Evolutionary conservation across 2,888 invertebrate species (phyloP).

Genomic region (Eupeodes latifasciatus): DNA sequence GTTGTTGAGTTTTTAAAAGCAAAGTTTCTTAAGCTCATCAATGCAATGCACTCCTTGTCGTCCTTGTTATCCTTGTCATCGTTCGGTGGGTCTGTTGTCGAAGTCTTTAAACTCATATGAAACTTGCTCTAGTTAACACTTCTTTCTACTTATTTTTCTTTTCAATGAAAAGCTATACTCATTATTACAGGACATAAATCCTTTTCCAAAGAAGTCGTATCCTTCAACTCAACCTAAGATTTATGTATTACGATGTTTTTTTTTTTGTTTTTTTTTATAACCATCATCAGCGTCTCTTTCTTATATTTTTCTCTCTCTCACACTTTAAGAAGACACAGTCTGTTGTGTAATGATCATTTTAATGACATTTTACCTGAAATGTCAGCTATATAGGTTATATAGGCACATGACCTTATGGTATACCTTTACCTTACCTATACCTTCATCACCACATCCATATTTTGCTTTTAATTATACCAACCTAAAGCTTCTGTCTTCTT

Average conservation of each 20-base stretch:
- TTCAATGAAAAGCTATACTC: neutral
- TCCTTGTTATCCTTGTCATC: neutral
- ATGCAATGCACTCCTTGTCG: neutral
- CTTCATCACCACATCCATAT: neutral
- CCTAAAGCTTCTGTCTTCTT: neutral
- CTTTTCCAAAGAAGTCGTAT: neutral
- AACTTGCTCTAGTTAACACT: neutral
- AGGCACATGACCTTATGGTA: neutral
- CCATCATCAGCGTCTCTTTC: no score
- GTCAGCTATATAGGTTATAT: neutral
- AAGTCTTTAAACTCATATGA: neutral
- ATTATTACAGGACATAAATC: constrained; percentile 1
- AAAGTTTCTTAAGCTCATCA: neutral
- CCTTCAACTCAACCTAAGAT: neutral
- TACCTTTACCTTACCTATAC: no score
- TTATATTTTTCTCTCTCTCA: no score
- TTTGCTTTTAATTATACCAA: constrained; percentile 8
- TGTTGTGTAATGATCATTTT: neutral
- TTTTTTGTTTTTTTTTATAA: no score
- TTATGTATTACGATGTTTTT: neutral
- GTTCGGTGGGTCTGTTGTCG: no score
- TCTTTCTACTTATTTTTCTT: neutral
- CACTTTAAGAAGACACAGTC: neutral
- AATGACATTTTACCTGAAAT: constrained; percentile 20
- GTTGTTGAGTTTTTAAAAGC: neutral